Percentiles rank a stretch among this genome's conserved stretches.
These are phyloP conservation scores for Acleris emargana DNA, from an alignment of 2,888 invertebrate species.

Conservation along the genomic window DNA sequence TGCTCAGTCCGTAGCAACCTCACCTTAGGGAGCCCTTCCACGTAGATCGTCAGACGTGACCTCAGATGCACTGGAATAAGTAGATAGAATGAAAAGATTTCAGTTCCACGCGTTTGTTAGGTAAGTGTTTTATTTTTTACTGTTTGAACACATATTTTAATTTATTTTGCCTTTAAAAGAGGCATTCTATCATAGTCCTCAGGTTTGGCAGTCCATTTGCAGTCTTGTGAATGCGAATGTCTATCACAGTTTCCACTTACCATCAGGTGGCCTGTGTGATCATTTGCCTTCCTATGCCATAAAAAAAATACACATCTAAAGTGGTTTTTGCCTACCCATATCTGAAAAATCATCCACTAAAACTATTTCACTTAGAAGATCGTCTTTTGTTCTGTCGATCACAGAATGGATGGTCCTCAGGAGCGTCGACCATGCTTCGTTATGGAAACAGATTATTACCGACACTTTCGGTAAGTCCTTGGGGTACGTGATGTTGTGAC, in stretches of 20 bases:
- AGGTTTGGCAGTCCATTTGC: too few relatives aligned
- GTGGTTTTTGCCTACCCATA: conserved; percentile 86
- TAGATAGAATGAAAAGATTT: conserved; percentile 36
- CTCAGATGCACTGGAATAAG: conserved; percentile 89
- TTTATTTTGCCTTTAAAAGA: neutral
- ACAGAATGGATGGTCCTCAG: conserved; percentile 97
- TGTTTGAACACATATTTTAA: neutral
- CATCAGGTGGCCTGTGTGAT: too few relatives aligned
- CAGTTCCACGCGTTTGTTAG: conserved; percentile 6
- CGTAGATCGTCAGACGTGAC: conserved; percentile 92
- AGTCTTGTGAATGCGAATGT: too few relatives aligned
- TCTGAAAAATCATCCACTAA: conserved; percentile 97
- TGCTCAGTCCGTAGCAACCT: conserved; percentile 91
- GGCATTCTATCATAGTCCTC: too few relatives aligned
- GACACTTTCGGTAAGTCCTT: conserved; percentile 89
- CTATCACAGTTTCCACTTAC: too few relatives aligned
- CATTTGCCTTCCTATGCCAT: too few relatives aligned
- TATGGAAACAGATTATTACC: conserved; percentile 97
- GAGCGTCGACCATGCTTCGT: conserved; percentile 98
- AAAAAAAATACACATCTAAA: too few relatives aligned
- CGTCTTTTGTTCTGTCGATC: conserved; percentile 92
- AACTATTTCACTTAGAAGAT: conserved; percentile 94
- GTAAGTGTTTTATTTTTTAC: neutral
- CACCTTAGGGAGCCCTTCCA: conserved; percentile 92
- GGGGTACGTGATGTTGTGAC: conserved; percentile 84